These are phyloP conservation scores for Neostethus bicornis DNA, from an alignment of 2,797 vertebrate genomes.

Conservation along the genomic window DNA sequence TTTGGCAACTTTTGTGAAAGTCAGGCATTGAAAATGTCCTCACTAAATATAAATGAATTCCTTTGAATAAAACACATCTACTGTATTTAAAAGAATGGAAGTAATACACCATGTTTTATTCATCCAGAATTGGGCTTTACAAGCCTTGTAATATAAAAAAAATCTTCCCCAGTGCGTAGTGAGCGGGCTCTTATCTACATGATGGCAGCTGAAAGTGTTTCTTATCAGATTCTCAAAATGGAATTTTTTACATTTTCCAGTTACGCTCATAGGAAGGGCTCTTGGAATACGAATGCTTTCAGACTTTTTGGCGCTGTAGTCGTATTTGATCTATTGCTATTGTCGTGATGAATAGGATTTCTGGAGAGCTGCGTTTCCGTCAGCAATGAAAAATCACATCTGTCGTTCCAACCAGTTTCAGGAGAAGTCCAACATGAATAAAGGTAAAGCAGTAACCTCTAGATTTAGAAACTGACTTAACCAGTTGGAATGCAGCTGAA, in stretches of 20 bases:
- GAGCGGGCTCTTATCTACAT: constrained; percentile 22
- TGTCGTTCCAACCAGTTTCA: constrained; percentile 7
- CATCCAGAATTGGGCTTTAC: constrained; percentile 12
- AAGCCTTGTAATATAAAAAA: constrained; percentile 20
- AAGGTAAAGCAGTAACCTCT: neutral
- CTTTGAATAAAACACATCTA: constrained; percentile 18
- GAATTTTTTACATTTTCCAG: constrained; percentile 4
- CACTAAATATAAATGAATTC: constrained; percentile 8
- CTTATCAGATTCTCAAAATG: constrained; percentile 20
- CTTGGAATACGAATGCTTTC: constrained; percentile 20
- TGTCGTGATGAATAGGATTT: constrained; percentile 19
- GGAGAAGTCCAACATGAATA: neutral
- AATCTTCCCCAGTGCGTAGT: constrained; percentile 14
- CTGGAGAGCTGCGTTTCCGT: constrained; percentile 16
- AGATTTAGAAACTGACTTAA: too few relatives aligned
- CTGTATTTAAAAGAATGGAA: neutral
- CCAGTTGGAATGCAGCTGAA: neutral
- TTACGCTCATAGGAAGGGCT: constrained; percentile 17
- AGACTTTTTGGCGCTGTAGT: constrained; percentile 14
- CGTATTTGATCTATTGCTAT: constrained; percentile 24
- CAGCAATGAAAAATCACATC: constrained; percentile 12
- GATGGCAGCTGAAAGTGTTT: constrained; percentile 31
- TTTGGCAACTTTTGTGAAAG: too few relatives aligned
- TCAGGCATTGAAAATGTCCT: constrained; percentile 12
- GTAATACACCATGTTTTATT: constrained; percentile 8